Base-by-base conservation (phyloP, 2,113 vertebrate species). In the Nesogale talazaci region DNA sequence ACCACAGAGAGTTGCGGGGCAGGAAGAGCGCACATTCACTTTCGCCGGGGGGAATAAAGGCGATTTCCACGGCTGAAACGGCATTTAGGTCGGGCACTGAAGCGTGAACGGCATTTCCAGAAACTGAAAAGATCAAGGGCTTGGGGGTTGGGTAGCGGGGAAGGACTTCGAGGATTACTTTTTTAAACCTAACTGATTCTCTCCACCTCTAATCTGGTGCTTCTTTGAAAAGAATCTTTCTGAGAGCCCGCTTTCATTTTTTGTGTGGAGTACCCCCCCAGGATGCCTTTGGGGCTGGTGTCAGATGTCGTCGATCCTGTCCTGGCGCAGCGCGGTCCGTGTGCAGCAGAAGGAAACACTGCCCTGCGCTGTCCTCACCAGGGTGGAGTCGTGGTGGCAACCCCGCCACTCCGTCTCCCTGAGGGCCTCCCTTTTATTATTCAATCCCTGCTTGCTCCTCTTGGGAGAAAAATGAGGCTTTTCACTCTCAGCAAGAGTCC, bases 91-190 rank as follows among this genome's bases (percentile, higher is more conserved):
- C 70, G 88, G 83, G 36, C 20, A 16, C 15, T 46, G 3, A 79
- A 83, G 76, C 2, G 0, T 56, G 36, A 86, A 86, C 25, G 52
- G 40, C 38, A 90, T 77, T 92, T 76, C 69, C 69, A 94, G 83
- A 89, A 94, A 36, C 63, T 79, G 31, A 31, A 91, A 87, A 70
- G 86, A 81, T 84, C 46, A 79, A 69, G 57, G 52, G 17, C 14
- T 77, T 61, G 14, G 34, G 42, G 10, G 42, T 27, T 31, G 42
- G 10, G 42, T 27, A 52, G 46, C 14, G 15, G 11, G n/a, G 12
- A 11, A n/a, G 22, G 31, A 52, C 31, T 16, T 11, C 75, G 19
- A 88, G 31, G 6, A 70, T 69, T 84, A 19, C 11, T 79, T 82
- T 77, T 79, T 19, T 38, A 74, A 87, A 77, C 3, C 65, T 80